Base-by-base conservation (phyloP, 1,140 invertebrate genomes). In the Tetraneura akinire region DNA sequence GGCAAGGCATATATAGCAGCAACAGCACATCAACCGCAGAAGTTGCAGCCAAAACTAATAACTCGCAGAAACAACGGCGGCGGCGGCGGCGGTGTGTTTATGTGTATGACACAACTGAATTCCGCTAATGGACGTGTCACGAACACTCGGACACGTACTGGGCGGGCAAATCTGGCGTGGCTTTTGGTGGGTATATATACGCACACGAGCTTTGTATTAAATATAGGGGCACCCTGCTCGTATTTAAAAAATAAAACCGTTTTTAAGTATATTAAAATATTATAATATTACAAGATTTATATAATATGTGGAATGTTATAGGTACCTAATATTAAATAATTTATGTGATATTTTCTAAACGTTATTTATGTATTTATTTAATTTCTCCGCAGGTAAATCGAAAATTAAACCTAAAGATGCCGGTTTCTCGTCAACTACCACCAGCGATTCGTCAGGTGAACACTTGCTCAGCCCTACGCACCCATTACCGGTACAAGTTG, bases 121-220 rank as follows among this genome's bases (percentile, higher is more conserved):
- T 78, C 21, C 74, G 74, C 74, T 78, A 78, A 78, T 78, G 74
- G 74, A 78, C 74, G 74, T 78, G 74, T 78, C 74, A 78, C 74
- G 55, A 78, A 78, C 74, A 78, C 55, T 78, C 74, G 74, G 74
- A 78, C 74, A 78, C 74, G 74, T 78, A 78, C 74, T 78, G 55
- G 74, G 74, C 74, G 74, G 74, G 51, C 51, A 73, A 53, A 26
- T n/a, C 45, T 51, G 37, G 21, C 42, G 73, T 78, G 74, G 74
- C 74, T 78, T 78, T 78, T 62, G 74, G 32, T 45, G 37, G 37
- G 23, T 47, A 23, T 62, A 32, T 62, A 18, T 14, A 64, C 3
- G 62, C 55, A 8, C 60, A 18, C 29, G 14, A 49, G 71, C 49
- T 74, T 74, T 74, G 71, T 74, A 32, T 37, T 37, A 37, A 37